Evolutionary conservation across 2,888 invertebrate genomes (phyloP), one percentile per base, ranked within the genome.

Genomic region (Cosmopolites sordidus): DNA sequence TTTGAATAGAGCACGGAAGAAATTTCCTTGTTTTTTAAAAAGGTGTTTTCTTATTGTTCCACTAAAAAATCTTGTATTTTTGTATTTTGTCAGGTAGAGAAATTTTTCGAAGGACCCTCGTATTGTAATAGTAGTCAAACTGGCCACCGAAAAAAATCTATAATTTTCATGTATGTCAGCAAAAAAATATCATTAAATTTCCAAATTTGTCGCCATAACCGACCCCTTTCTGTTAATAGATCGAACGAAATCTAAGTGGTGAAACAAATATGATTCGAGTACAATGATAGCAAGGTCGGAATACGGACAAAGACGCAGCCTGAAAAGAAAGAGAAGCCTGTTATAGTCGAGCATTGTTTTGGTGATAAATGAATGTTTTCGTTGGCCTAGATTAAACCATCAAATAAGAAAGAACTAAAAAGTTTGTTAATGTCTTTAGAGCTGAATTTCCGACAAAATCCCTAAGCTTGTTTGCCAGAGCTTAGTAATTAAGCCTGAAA

Each of bases 361-460:
- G 69, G 69, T 71, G 70, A 71, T 70, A 69, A 71, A 72, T 72
- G 70, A 69, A 67, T 65, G 66, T 68, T 67, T 65, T 63, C 66
- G 56, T 62, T 62, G 61, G 63, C 66, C 64, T 60, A 69, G 70
- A 71, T 70, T 70, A 69, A 69, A 67, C 68, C 68, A 62, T 68
- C 69, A 67, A 67, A 67, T 66, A 64, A 66, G 64, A 65, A 67
- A 65, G 62, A 65, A 64, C 60, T 61, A 60, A 67, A 64, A 65
- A 64, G 61, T 65, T 66, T 64, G 62, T 62, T 63, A 64, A 66
- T 63, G 62, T 65, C 5, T 40, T 40, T 40, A 33, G 33, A 8
- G 22, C 3, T 8, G 22, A 22, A n/a, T 22, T 22, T 22, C 22
- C 22, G 22, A 8, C n/a, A n/a, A n/a, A n/a, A n/a, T n/a, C n/a